Evolutionary conservation across 2,797 vertebrate species (phyloP).

Genomic region (Rhodeus uyekii): DNA sequence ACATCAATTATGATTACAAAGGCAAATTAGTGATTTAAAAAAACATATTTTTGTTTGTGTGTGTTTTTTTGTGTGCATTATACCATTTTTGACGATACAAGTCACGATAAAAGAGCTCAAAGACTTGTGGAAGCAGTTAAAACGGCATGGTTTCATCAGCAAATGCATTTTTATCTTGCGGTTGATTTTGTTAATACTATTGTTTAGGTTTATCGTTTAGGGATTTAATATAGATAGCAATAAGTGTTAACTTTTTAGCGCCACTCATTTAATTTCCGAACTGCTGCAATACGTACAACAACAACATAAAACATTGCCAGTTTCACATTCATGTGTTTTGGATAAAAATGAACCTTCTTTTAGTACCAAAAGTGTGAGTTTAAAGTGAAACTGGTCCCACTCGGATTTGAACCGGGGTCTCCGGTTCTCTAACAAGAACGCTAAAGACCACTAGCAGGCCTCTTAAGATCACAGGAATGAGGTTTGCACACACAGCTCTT

Average conservation of each 20-base stretch:
- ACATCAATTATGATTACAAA: background rate
- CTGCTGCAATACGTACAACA: background rate
- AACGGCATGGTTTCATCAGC: background rate
- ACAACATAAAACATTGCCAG: background rate
- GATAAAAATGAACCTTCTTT: background rate
- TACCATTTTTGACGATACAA: background rate
- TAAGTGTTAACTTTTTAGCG: background rate
- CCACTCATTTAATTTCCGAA: background rate
- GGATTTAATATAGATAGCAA: background rate
- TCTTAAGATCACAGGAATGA: no score
- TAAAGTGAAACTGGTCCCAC: no score
- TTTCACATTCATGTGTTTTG: background rate
- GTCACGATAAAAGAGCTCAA: background rate
- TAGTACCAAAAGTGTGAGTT: no score
- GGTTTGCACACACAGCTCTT: no score
- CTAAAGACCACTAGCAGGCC: no score
- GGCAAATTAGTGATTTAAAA: background rate
- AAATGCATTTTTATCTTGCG: background rate
- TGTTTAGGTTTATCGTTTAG: background rate
- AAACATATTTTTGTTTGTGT: background rate
- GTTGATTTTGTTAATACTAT: background rate
- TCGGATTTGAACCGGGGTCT: no score
- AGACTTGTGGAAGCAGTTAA: background rate
- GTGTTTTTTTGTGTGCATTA: background rate
- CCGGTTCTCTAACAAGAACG: no score